Conservation (phyloP, 2,797 vertebrate genomes). For the Darevskia mixta region DNA sequence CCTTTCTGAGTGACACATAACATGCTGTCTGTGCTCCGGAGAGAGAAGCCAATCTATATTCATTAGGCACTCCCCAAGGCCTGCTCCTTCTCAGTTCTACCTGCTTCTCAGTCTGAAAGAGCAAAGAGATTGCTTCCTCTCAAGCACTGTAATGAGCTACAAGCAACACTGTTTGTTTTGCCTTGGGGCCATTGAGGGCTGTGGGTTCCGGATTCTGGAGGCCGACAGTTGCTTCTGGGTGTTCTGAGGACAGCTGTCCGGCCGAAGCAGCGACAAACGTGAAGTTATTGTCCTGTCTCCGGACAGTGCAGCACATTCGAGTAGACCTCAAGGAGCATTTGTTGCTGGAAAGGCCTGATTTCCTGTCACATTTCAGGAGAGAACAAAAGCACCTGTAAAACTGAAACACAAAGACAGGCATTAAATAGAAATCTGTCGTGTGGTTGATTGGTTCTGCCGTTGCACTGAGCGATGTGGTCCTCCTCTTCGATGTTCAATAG, state of each 20-base stretch:
- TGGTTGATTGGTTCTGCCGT: background rate
- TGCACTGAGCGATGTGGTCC: background rate
- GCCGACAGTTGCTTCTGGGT: background rate
- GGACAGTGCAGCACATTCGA: constrained; percentile 24
- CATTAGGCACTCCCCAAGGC: background rate
- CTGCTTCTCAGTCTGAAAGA: accelerated
- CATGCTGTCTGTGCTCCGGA: background rate
- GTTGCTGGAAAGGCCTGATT: accelerated
- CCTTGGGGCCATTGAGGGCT: accelerated
- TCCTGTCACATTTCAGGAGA: constrained; percentile 18
- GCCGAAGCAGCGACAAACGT: constrained; percentile 52
- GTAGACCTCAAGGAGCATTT: constrained; percentile 11
- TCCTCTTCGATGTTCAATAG: background rate
- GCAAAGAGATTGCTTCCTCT: background rate
- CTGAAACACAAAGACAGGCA: background rate
- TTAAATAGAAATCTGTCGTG: background rate
- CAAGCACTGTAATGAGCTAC: background rate
- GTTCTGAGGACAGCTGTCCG: constrained; percentile 25
- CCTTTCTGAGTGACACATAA: background rate
- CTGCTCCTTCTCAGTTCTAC: background rate
- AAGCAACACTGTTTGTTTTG: background rate
- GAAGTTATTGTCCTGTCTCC: constrained; percentile 53
- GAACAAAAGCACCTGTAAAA: constrained; percentile 60
- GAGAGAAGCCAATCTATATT: background rate
- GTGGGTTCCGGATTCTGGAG: background rate